A percentile compares a stretch with the other conserved stretches of the same genome.
Evolutionary conservation across 2,113 vertebrate species (phyloP).

Genomic region (Aix galericulata): DNA sequence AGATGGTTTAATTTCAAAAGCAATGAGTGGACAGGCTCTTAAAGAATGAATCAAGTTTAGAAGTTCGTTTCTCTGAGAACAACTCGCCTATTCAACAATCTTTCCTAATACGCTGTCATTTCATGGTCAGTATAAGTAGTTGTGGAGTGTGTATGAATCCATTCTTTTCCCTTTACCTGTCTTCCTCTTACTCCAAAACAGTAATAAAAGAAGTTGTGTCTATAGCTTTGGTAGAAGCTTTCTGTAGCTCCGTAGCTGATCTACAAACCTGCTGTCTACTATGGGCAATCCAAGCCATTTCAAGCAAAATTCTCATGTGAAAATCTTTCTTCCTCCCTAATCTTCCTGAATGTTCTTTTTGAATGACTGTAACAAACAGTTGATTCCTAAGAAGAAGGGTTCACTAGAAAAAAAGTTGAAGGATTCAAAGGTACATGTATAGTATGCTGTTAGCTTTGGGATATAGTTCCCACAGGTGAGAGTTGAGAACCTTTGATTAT

Average conservation of each 20-base stretch:
- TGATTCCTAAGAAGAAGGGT: neutral
- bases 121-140: neutral
- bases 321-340: neutral
- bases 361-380: neutral
- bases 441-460: slow-evolving; percentile 1
- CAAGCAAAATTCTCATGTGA: neutral
- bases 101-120: neutral
- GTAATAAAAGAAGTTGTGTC: neutral
- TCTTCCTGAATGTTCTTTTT: neutral
- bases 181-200: neutral
- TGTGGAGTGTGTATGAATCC: neutral
- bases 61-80: neutral
- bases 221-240: neutral
- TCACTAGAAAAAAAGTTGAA: neutral
- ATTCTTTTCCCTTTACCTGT: neutral
- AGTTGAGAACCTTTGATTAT: neutral
- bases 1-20: slow-evolving; percentile 11
- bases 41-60: neutral
- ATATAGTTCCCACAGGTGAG: neutral
- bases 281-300: neutral
- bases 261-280: neutral
- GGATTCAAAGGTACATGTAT: neutral
- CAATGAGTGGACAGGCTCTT: neutral
- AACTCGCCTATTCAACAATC: neutral
- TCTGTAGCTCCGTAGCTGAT: neutral